Evolutionary conservation across 2,888 invertebrate genomes (phyloP).

Genomic region (Tachina fera): DNA sequence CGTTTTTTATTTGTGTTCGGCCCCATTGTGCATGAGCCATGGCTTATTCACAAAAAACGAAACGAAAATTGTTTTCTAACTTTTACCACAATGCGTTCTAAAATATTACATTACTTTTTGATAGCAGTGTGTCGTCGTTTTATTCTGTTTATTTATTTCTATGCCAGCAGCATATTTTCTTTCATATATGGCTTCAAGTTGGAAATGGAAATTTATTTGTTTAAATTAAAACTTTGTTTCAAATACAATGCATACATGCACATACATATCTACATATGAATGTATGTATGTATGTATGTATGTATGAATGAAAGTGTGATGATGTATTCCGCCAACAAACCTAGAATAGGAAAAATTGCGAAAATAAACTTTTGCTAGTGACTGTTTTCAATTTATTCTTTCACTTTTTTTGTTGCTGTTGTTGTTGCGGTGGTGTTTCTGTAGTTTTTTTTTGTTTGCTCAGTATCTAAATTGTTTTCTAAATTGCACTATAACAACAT

Average conservation of each 20-base stretch:
- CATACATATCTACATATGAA: neutral
- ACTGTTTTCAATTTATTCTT: constrained; percentile 24
- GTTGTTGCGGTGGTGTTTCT: constrained; percentile 2
- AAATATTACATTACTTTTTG: constrained; percentile 60
- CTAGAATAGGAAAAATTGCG: neutral
- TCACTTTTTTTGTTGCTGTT: neutral
- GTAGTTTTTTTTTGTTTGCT: constrained; percentile 11
- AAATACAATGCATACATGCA: neutral
- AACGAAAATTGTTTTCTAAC: constrained; percentile 39
- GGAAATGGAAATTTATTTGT: constrained; percentile 64
- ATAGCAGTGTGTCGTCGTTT: constrained; percentile 35
- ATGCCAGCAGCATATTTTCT: constrained; percentile 10
- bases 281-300: neutral
- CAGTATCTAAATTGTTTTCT: constrained; percentile 64
- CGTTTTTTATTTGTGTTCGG: no score
- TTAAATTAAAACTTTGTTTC: constrained; percentile 52
- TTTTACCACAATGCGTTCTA: constrained; percentile 53
- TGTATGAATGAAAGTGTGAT: neutral
- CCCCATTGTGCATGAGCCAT: no score
- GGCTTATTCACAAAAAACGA: constrained; percentile 7
- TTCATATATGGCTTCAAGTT: constrained; percentile 26
- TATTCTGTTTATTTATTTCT: neutral
- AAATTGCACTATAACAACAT: constrained; percentile 61
- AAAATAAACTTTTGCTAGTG: constrained; percentile 35
- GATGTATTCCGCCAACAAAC: neutral